Conservation (phyloP, 2,888 invertebrate species). For the Acleris emargana region DNA sequence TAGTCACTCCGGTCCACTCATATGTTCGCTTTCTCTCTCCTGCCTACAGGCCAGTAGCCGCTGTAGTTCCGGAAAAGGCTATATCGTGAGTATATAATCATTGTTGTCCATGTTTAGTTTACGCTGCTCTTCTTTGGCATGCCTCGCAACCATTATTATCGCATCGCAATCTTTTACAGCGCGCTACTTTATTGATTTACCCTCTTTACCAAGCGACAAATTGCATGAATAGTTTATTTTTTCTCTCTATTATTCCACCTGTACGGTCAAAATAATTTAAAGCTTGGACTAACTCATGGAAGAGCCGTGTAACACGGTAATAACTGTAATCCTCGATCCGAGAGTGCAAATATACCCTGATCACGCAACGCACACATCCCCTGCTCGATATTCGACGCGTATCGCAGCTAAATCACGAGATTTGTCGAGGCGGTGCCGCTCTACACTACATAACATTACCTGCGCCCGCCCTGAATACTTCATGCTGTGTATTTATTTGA, state of each 20-base stretch:
- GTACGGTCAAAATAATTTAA: constrained; percentile 15
- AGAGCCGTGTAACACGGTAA: constrained; percentile 47
- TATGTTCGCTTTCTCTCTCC: constrained; percentile 83
- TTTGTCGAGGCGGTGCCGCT: constrained; percentile 78
- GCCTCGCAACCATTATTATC: constrained; percentile 50
- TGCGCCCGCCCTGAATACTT: constrained; percentile 80
- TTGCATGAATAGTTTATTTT: constrained; percentile 23
- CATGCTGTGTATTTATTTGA: constrained; percentile 81
- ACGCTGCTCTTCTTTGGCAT: constrained; percentile 54
- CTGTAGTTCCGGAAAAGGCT: constrained; percentile 96
- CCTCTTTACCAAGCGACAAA: constrained; percentile 20
- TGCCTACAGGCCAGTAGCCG: constrained; percentile 93
- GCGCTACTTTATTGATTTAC: constrained; percentile 32
- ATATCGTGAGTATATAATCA: constrained; percentile 94
- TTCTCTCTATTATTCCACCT: constrained; percentile 11
- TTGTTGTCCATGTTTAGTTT: constrained; percentile 70
- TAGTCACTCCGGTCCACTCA: constrained; percentile 77
- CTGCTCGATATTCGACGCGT: constrained; percentile 80
- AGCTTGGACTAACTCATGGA: constrained; percentile 31
- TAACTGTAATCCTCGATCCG: constrained; percentile 76
- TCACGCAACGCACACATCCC: constrained; percentile 77
- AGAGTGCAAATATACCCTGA: constrained; percentile 76
- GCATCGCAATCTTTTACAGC: constrained; percentile 27
- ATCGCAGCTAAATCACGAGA: constrained; percentile 82
- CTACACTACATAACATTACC: constrained; percentile 79